Conservation (phyloP, 2,113 vertebrate genomes). For the Oncorhynchus tshawytscha region DNA sequence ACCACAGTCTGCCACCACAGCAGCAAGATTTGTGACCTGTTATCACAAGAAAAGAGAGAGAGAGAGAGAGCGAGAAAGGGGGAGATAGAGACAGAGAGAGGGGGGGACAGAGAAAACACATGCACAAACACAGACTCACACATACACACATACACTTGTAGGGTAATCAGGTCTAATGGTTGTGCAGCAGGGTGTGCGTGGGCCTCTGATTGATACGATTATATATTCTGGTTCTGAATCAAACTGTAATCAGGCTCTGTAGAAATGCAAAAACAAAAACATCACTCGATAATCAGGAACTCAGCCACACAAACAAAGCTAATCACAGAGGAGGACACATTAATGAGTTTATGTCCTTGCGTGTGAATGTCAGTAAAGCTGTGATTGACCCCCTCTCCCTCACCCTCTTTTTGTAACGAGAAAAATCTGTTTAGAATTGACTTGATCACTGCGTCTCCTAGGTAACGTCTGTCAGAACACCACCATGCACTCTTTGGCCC, state of each 20-base stretch:
- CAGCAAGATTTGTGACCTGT: no score
- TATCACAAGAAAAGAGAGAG: no score
- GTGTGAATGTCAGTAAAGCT: not conserved
- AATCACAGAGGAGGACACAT: conserved; percentile 2
- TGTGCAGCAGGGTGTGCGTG: conserved; percentile 55
- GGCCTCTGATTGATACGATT: conserved; percentile 53
- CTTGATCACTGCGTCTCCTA: conserved; percentile 6
- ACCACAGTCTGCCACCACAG: no score
- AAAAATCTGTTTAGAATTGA: no score
- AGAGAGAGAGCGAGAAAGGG: no score
- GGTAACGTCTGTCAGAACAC: conserved; percentile 58
- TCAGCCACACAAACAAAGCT: conserved; percentile 29
- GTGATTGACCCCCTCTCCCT: not conserved
- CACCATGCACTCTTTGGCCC: conserved; percentile 36
- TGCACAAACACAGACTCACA: not conserved
- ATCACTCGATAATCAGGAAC: conserved; percentile 40
- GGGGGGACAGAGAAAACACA: not conserved
- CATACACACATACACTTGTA: not conserved
- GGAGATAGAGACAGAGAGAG: no score
- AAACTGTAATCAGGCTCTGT: conserved; percentile 53
- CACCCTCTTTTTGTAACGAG: no score
- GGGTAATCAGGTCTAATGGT: conserved; percentile 51
- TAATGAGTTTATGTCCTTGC: conserved; percentile 10
- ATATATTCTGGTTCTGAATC: conserved; percentile 36
- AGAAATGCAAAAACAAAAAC: conserved; percentile 33